Conservation (phyloP, 2,888 invertebrate species). For the Callinectes sapidus region DNA sequence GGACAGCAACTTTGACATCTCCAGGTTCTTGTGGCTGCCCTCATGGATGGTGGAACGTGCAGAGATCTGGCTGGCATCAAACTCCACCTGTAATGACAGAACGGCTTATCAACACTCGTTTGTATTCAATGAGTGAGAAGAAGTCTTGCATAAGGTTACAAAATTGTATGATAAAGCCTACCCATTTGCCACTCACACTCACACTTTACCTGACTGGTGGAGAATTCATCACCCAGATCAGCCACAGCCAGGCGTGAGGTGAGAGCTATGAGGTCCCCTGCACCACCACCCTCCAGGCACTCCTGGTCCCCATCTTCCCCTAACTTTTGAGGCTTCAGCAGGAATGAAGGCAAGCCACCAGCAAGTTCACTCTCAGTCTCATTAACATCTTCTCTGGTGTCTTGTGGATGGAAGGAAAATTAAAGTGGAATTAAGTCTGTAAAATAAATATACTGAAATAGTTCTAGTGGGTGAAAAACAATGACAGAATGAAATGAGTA, state of each 20-base stretch:
- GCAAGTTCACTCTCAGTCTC: background rate
- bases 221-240: background rate
- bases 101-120: background rate
- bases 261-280: background rate
- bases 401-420: background rate
- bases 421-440: background rate
- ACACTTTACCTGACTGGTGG: background rate
- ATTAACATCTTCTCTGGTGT: background rate
- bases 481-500: no score
- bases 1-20: constrained; percentile 51
- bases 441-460: background rate
- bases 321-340: background rate
- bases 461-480: no score
- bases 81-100: constrained; percentile 16
- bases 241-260: background rate
- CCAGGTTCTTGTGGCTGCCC: background rate
- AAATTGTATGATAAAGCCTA: background rate
- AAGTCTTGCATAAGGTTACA: background rate
- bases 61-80: constrained; percentile 53
- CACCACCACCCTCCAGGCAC: background rate
- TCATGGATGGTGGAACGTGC: constrained; percentile 41
- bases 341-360: background rate
- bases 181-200: background rate
- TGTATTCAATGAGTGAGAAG: no score
- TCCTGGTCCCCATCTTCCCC: background rate